Evolutionary conservation across 64 coral and sea anemone species (phyloP).

Genomic region (Dendronephthya gigantea): DNA sequence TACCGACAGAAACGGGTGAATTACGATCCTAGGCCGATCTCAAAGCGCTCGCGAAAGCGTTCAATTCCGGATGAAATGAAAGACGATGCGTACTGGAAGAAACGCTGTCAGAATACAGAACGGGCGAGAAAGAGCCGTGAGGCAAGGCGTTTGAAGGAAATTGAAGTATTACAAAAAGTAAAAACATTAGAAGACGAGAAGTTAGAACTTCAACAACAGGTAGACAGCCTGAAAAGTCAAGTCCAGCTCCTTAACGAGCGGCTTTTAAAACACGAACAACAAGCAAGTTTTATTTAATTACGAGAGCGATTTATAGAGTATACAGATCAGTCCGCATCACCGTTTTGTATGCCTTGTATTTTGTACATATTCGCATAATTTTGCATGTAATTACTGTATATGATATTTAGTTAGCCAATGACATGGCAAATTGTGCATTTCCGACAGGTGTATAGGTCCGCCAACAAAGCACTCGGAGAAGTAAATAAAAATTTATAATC

Average conservation of each 20-base stretch:
- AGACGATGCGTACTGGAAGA: constrained; percentile 9
- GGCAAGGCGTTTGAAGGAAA: neutral
- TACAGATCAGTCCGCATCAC: neutral
- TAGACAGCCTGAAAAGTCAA: neutral
- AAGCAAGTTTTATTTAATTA: neutral
- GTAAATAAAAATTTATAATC: too few species aligned
- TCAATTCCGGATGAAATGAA: constrained; percentile 7
- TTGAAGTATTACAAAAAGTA: constrained; percentile 3
- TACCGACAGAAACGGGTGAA: neutral
- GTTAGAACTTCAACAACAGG: neutral
- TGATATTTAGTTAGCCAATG: neutral
- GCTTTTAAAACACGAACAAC: neutral
- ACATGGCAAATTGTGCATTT: neutral
- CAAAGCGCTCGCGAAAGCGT: constrained; percentile 1
- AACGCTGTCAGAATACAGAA: constrained; percentile 13
- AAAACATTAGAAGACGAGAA: neutral
- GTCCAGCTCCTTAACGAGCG: neutral
- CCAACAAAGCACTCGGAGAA: too few species aligned
- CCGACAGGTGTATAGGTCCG: neutral
- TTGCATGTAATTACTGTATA: neutral
- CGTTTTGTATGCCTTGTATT: neutral
- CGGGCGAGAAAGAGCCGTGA: constrained; percentile 6
- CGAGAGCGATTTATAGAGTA: too few species aligned
- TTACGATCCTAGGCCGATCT: constrained; percentile 1
- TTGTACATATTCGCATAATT: neutral